Base-by-base conservation (phyloP, 2,888 invertebrate genomes). In the Epinotia bilunana region DNA sequence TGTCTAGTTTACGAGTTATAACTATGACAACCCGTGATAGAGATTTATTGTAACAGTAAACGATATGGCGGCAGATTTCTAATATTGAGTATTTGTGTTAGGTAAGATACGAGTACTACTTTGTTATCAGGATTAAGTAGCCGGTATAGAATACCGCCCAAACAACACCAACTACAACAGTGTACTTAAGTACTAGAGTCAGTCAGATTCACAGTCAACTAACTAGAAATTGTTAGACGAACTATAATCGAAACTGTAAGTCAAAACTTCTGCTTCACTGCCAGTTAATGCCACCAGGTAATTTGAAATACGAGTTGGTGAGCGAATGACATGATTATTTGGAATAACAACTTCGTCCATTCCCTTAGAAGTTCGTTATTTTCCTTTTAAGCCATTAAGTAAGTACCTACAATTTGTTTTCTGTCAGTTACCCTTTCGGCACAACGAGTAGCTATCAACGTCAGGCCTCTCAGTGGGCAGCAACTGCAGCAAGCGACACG, bases 1-100 rank as follows among this genome's bases (percentile, higher is more conserved):
- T 73, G 79, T 79, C 79, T 76, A 80, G 76, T 85, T 85, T 83
- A 86, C 80, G 83, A 84, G 80, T 78, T 76, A 62, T 75, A 67
- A 62, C 78, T 80, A 79, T 80, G 80, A 84, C 82, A 81, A 83
- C 82, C 77, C 79, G 79, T 78, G 76, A 82, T 81, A 82, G 79
- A 78, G 82, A 78, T 86, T 83, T 83, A 82, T 53, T n/a, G 53
- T 7, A 53, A 53, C n/a, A n/a, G 53, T 82, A 82, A 84, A 82
- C 82, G 82, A 82, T 28, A 58, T 49, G 1, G 28, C 39, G 39
- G 63, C 12, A 33, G 60, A 73, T 39, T 67, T 61, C 61, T 49
- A 11, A 60, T 60, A 28, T 28, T 53, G 3, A 20, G 18, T 18
- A 9, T 63, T 46, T 43, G 20, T 53, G 39, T 39, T 39, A 39